Percentiles rank a stretch among this genome's conserved stretches.
phyloP scores from a whole-genome alignment of 2,888 invertebrate genomes.

The Podotricha telesiphe region DNA sequence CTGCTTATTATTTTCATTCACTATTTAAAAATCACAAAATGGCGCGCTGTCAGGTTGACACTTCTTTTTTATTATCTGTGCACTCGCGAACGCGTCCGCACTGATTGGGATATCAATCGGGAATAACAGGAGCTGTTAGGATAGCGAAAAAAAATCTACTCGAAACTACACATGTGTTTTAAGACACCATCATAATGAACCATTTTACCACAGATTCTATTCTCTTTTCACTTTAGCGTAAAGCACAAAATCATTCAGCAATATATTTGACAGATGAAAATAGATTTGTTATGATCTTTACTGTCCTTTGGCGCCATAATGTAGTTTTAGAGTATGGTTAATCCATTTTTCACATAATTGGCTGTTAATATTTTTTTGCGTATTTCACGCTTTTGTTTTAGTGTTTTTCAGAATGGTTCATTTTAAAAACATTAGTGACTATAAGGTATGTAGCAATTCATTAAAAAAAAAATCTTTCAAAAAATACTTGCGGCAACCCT shows the following conservation, averaged over 20 bases:
- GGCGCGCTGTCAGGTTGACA: conserved; percentile 68
- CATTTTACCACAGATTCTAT: conserved; percentile 23
- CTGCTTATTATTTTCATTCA: conserved; percentile 39
- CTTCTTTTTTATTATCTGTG: conserved; percentile 56
- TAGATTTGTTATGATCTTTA: conserved; percentile 44
- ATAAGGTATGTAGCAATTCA: background rate
- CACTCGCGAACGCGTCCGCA: conserved; percentile 58
- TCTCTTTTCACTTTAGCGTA: conserved; percentile 27
- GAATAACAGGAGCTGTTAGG: conserved; percentile 70
- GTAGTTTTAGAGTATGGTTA: conserved; percentile 35
- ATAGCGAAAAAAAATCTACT: conserved; percentile 63
- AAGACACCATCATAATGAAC: conserved; percentile 31
- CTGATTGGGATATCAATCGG: conserved; percentile 58
- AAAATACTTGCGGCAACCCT: background rate
- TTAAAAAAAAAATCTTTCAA: background rate
- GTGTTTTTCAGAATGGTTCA: conserved; percentile 1
- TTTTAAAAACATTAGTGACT: conserved; percentile 21
- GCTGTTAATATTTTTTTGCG: conserved; percentile 38
- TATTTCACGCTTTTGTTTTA: conserved; percentile 22
- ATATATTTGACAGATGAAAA: conserved; percentile 43
- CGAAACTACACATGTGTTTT: conserved; percentile 53
- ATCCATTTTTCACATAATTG: conserved; percentile 42
- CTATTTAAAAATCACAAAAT: conserved; percentile 54
- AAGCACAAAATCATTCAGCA: conserved; percentile 28
- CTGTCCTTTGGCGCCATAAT: conserved; percentile 67